A percentile compares a stretch with the other conserved stretches of the same genome.
Conservation (phyloP, 2,113 vertebrate genomes). For the Benitochromis conjunctus region DNA sequence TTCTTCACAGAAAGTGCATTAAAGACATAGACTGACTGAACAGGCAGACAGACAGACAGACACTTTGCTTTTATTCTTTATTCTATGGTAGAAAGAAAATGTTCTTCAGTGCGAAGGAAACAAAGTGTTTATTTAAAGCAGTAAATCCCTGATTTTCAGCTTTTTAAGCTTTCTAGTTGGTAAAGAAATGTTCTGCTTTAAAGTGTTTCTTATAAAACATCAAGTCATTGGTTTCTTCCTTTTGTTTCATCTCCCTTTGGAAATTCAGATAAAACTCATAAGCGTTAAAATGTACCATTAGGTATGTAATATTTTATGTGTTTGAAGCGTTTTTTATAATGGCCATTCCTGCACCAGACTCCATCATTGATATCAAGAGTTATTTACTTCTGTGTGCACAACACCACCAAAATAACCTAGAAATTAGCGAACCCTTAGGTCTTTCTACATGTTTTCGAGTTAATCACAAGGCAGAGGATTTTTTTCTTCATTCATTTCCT, state of each 20-base stretch:
- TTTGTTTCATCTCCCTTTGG: neutral
- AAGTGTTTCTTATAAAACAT: neutral
- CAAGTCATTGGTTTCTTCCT: neutral
- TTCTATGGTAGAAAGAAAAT: neutral
- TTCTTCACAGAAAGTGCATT: neutral
- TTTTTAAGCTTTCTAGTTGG: neutral
- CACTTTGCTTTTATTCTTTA: neutral
- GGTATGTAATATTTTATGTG: neutral
- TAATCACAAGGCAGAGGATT: neutral
- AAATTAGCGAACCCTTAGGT: neutral
- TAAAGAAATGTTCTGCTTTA: neutral
- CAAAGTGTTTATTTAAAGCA: neutral
- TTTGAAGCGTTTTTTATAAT: constrained; percentile 2
- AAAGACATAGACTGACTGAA: constrained; percentile 10
- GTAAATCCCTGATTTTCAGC: neutral
- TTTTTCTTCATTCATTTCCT: neutral
- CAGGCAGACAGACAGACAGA: neutral
- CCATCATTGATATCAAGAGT: neutral
- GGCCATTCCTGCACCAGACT: neutral
- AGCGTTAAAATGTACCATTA: neutral
- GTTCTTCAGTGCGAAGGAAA: neutral
- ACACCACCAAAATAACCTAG: neutral
- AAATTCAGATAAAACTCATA: neutral
- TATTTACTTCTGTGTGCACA: neutral
- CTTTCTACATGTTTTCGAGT: neutral